Conservation (phyloP, 2,113 vertebrate species). For the Rallus limicola region DNA sequence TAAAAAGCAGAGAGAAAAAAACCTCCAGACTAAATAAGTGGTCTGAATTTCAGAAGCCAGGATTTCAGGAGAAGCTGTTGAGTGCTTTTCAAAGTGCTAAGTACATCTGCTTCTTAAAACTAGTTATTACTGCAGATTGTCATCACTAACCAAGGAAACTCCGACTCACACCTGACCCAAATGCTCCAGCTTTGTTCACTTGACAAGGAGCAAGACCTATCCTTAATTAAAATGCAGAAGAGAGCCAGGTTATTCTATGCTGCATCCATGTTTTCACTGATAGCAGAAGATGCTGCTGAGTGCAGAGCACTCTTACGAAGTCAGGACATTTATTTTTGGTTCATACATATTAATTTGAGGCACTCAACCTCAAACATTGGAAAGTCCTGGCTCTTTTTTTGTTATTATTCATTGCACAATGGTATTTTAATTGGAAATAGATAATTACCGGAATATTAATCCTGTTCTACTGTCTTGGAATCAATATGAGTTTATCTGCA, state of each 20-base stretch:
- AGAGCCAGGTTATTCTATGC: neutral
- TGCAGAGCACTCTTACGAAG: neutral
- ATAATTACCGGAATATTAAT: conserved; percentile 24
- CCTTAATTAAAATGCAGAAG: neutral
- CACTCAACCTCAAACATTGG: neutral
- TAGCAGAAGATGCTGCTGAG: conserved; percentile 12
- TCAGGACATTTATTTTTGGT: neutral
- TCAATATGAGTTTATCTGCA: neutral
- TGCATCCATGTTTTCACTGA: neutral
- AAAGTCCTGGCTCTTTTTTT: neutral
- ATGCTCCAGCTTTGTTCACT: neutral
- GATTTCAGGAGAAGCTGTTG: neutral
- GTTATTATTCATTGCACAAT: neutral
- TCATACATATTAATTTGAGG: conserved; percentile 50
- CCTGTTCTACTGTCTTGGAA: neutral
- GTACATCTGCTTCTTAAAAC: neutral
- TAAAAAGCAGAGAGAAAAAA: neutral
- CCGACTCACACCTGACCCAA: neutral
- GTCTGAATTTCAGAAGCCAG: neutral
- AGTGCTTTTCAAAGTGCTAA: neutral
- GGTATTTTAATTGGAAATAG: conserved; percentile 27
- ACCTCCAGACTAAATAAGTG: neutral
- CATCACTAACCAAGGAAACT: neutral
- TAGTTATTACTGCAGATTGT: neutral
- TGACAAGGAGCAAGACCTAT: neutral